Conservation (phyloP, 2,888 invertebrate species). For the Stomorhina lunata region DNA sequence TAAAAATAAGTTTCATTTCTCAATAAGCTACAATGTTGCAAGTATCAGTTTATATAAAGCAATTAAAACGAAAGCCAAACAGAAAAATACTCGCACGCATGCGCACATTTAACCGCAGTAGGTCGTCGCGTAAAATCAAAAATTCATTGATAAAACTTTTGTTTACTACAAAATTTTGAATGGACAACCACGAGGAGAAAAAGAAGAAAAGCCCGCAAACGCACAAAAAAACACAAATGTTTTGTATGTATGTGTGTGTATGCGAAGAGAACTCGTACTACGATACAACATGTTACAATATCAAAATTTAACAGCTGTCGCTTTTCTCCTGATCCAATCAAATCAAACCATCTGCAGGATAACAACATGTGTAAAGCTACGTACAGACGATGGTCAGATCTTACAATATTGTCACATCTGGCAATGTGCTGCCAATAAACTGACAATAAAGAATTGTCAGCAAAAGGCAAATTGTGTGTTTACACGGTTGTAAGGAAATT, state of each 20-base stretch:
- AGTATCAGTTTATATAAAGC: neutral
- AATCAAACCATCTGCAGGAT: conserved; percentile 59
- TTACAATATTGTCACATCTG: too few relatives aligned
- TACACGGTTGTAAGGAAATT: too few relatives aligned
- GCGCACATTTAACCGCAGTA: neutral
- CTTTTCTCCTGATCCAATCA: conserved; percentile 48
- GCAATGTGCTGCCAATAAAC: too few relatives aligned
- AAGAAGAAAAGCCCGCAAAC: conserved; percentile 17
- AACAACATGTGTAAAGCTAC: conserved; percentile 32
- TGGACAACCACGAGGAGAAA: neutral
- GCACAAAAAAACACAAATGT: conserved; percentile 50
- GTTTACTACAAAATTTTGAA: conserved; percentile 68
- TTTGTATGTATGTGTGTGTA: too few relatives aligned
- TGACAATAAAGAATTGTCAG: too few relatives aligned
- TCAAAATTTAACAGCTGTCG: conserved; percentile 55
- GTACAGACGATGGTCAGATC: too few relatives aligned
- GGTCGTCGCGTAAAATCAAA: conserved; percentile 64
- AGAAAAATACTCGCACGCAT: conserved; percentile 33
- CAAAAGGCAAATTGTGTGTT: too few relatives aligned
- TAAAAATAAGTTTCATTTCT: neutral
- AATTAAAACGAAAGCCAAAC: neutral
- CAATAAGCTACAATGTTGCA: neutral
- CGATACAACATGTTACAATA: neutral
- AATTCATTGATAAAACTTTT: conserved; percentile 73
- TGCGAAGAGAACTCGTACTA: neutral